phyloP scores from a whole-genome alignment of 2,797 vertebrate genomes.

The Catharus ustulatus region DNA sequence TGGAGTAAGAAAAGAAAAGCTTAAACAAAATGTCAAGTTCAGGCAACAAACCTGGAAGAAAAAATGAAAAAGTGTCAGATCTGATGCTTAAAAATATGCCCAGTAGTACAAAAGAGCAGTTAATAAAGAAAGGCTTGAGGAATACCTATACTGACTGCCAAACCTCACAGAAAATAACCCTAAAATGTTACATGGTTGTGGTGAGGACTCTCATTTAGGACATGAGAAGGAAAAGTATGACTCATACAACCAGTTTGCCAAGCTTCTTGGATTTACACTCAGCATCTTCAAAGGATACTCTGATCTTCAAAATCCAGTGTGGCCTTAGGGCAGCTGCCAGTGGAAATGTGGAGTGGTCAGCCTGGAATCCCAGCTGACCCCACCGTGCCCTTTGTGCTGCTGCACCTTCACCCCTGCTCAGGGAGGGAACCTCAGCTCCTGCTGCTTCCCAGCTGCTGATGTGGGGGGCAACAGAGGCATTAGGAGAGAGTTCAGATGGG shows the following conservation, averaged over 20 bases:
- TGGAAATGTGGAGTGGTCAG: neutral
- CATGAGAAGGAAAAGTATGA: neutral
- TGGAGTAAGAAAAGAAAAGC: neutral
- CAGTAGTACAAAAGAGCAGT: neutral
- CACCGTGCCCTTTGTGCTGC: accelerated
- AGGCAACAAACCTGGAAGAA: neutral
- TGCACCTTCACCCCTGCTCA: neutral
- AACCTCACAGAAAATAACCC: neutral
- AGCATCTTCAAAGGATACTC: neutral
- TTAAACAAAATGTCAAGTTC: conserved; percentile 3
- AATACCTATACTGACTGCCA: neutral
- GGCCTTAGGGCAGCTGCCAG: neutral
- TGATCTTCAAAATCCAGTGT: neutral
- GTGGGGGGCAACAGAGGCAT: neutral
- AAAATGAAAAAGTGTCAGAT: neutral
- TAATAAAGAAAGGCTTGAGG: neutral
- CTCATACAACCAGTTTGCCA: neutral
- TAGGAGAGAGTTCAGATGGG: neutral
- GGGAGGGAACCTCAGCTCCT: neutral
- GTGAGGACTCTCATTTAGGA: neutral
- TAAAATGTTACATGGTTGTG: neutral
- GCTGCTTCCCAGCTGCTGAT: neutral
- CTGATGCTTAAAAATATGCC: neutral
- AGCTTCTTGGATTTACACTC: neutral
- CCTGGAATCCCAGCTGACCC: neutral